A percentile compares a stretch with the other conserved stretches of the same genome.
Conservation (phyloP, 2,888 invertebrate species). For the Seira ritae region DNA sequence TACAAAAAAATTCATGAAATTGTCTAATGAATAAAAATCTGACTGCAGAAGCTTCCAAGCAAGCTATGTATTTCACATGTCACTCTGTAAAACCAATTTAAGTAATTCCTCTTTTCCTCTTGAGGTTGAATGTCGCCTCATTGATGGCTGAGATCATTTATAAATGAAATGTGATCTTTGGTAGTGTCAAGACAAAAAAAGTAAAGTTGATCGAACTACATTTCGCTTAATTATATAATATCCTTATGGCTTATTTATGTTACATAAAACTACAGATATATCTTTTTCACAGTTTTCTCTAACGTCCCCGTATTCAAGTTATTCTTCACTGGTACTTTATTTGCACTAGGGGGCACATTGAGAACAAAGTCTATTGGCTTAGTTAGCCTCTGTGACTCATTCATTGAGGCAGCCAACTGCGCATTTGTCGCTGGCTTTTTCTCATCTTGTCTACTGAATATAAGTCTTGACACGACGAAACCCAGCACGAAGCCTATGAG, state of each 20-base stretch:
- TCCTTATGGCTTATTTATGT: too few relatives aligned
- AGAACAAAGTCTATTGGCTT: conserved; percentile 72
- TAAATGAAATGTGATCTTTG: conserved; percentile 38
- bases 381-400: conserved; percentile 72
- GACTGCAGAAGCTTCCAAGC: too few relatives aligned
- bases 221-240: conserved; percentile 13
- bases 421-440: conserved; percentile 70
- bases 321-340: conserved; percentile 69
- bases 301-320: conserved; percentile 72
- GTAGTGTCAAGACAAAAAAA: conserved; percentile 13
- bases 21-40: too few relatives aligned
- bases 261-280: conserved; percentile 67
- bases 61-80: too few relatives aligned
- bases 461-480: conserved; percentile 66
- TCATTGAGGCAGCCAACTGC: conserved; percentile 66
- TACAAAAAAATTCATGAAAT: too few relatives aligned
- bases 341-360: conserved; percentile 65
- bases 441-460: conserved; percentile 63
- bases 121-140: conserved; percentile 41
- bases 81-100: too few relatives aligned
- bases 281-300: conserved; percentile 72
- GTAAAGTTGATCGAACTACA: conserved; percentile 29
- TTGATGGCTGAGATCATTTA: conserved; percentile 41
- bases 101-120: too few relatives aligned
- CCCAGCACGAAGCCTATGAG: conserved; percentile 70